A percentile compares a stretch with the other conserved stretches of the same genome.
These are phyloP conservation scores for Bombyx mori DNA, from an alignment of 1,140 invertebrate species.

Conservation along the genomic window DNA sequence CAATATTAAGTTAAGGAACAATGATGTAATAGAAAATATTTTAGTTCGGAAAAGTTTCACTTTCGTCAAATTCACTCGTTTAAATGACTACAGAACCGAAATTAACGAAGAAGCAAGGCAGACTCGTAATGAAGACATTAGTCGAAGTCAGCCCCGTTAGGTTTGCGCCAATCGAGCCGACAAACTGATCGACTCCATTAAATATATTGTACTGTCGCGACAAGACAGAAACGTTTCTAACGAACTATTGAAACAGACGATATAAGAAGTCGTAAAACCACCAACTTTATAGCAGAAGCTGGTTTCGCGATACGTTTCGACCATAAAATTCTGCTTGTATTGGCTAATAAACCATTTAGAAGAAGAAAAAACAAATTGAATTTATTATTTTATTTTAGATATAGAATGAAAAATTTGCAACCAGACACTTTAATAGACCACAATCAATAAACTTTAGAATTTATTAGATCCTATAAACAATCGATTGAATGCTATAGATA, in stretches of 20 bases:
- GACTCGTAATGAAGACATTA: constrained; percentile 11
- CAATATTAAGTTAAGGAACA: no score
- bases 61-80: neutral
- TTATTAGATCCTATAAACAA: no score
- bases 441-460: no score
- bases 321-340: neutral
- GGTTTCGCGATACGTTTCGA: neutral
- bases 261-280: constrained; percentile 3
- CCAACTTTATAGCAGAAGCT: constrained; percentile 1
- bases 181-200: constrained; percentile 8
- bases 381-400: no score
- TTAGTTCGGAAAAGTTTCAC: neutral
- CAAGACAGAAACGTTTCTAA: constrained; percentile 9
- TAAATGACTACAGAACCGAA: neutral
- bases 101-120: constrained; percentile 4
- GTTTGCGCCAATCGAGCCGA: constrained; percentile 1
- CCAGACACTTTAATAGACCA: no score
- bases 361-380: no score
- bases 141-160: constrained; percentile 9
- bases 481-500: no score
- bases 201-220: neutral
- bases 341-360: no score
- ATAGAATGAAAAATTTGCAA: no score
- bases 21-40: neutral
- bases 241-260: constrained; percentile 10